Evolutionary conservation across 2,113 vertebrate species (phyloP).

Genomic region (Electrona antarctica): DNA sequence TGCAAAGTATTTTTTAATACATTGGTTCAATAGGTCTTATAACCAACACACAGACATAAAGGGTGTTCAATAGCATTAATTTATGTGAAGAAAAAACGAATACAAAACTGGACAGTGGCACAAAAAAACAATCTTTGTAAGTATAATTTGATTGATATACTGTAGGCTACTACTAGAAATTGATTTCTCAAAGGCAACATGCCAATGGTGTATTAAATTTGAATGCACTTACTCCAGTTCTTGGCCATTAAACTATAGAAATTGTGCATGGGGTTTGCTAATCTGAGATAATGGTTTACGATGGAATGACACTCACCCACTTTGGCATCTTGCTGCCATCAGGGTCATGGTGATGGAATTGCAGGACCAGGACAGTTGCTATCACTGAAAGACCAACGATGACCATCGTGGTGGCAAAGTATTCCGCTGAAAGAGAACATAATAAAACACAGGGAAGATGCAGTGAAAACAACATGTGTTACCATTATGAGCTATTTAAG

Average conservation of each 20-base stretch:
- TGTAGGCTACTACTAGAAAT: too few species aligned
- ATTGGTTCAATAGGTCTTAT: too few species aligned
- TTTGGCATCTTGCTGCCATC: conserved; percentile 94
- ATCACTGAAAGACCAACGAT: conserved; percentile 96
- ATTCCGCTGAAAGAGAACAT: conserved; percentile 83
- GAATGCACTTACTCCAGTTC: not conserved
- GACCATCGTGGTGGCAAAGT: conserved; percentile 96
- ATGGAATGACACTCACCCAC: conserved; percentile 83
- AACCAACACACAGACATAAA: too few species aligned
- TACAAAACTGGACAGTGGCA: too few species aligned
- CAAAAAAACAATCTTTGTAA: too few species aligned
- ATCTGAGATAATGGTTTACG: not conserved
- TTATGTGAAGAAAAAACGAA: too few species aligned
- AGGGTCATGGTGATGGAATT: conserved; percentile 95
- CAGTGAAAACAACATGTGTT: not conserved
- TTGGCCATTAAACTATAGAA: not conserved
- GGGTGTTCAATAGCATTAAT: too few species aligned
- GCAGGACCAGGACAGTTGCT: conserved; percentile 91
- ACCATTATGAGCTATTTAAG: not conserved
- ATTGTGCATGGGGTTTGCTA: not conserved
- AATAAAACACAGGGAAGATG: conserved; percentile 6
- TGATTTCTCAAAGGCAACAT: not conserved
- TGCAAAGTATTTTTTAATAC: too few species aligned
- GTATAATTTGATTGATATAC: too few species aligned
- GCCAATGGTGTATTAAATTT: not conserved